Evolutionary conservation across 2,888 invertebrate genomes (phyloP), one percentile per base, ranked within the genome.

Genomic region (Heliconius ethilla): DNA sequence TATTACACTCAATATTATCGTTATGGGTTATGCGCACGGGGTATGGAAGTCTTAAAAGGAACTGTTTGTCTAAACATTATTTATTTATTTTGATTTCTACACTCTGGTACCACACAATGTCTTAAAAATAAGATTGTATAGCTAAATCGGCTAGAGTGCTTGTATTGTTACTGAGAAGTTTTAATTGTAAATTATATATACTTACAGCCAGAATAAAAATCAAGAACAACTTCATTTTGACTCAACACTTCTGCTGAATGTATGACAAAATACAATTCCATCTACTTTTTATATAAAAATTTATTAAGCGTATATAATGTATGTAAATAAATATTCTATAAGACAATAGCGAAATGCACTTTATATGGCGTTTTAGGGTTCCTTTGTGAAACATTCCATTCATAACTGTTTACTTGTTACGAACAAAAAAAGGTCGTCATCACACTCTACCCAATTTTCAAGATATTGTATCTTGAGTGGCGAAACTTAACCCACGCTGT

Each of bases 211-310:
- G 0, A 29, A 33, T 33, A 29, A 72, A 6, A 29, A 72, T 3
- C 15, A 33, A 59, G 33, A 72, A 33, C 59, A 33, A 51, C 25
- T 72, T 72, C 72, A 72, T 72, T 11, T 33, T 72, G 55, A 59
- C n/a, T 59, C 11, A 33, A 3, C 13, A 13, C 55, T 15, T 22
- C 2, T 51, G 15, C 15, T 72, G 29, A 70, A 13, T 55, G 15
- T n/a, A 33, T 72, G 33, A n/a, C 7, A 55, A 2, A 51, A 2
- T 11, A 1, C 29, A 51, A 70, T 13, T n/a, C 7, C 22, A 11
- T 29, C 11, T 13, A 55, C 67, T 69, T 40, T 72, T 55, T 72
- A 72, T 72, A 72, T 72, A 33, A 29, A 72, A 59, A n/a, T 27
- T 9, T 2, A 51, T n/a, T 29, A 15, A 72, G 55, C 55, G 70